Percentiles rank a stretch among this genome's conserved stretches.
phyloP scores from a whole-genome alignment of 1,140 invertebrate species.

The Trichogramma pretiosum region DNA sequence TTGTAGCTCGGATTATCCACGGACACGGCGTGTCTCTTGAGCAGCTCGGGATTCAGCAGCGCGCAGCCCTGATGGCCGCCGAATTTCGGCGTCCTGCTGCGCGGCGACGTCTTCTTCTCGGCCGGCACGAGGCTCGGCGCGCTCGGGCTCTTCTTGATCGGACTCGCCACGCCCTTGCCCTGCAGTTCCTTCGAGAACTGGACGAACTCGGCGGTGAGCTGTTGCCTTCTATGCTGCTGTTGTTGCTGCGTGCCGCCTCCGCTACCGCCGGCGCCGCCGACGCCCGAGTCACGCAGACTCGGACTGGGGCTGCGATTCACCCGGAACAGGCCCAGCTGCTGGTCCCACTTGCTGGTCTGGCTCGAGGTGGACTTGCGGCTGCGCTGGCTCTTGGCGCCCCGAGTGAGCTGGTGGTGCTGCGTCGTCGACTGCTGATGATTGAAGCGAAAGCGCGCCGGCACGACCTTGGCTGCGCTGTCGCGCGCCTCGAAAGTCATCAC shows the following conservation, averaged over 20 bases:
- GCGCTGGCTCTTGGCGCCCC: conserved; percentile 41
- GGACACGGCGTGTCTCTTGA: conserved; percentile 59
- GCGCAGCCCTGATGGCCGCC: conserved; percentile 46
- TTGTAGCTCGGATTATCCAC: conserved; percentile 53
- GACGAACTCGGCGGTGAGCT: conserved; percentile 60
- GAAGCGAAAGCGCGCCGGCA: conserved; percentile 63
- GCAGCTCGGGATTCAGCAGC: conserved; percentile 48
- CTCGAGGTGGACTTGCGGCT: conserved; percentile 44
- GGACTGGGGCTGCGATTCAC: conserved; percentile 44
- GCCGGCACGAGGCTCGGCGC: conserved; percentile 44
- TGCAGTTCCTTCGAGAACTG: conserved; percentile 59
- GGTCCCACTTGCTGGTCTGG: conserved; percentile 51
- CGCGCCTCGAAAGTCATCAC: conserved; percentile 91
- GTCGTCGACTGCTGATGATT: conserved; percentile 47
- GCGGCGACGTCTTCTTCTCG: conserved; percentile 45
- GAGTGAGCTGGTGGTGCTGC: conserved; percentile 22
- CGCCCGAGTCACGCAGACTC: conserved; percentile 35
- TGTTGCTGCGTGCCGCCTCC: no score
- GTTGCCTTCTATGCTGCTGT: conserved; percentile 41
- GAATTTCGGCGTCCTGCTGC: conserved; percentile 18
- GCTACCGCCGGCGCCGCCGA: no score
- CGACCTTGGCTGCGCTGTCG: conserved; percentile 79
- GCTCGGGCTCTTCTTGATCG: conserved; percentile 49
- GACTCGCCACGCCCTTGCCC: conserved; percentile 36
- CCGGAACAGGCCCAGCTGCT: conserved; percentile 54